These are phyloP conservation scores for Micropoecilia bifurca DNA, from an alignment of 2,797 vertebrate genomes.

Conservation along the genomic window DNA sequence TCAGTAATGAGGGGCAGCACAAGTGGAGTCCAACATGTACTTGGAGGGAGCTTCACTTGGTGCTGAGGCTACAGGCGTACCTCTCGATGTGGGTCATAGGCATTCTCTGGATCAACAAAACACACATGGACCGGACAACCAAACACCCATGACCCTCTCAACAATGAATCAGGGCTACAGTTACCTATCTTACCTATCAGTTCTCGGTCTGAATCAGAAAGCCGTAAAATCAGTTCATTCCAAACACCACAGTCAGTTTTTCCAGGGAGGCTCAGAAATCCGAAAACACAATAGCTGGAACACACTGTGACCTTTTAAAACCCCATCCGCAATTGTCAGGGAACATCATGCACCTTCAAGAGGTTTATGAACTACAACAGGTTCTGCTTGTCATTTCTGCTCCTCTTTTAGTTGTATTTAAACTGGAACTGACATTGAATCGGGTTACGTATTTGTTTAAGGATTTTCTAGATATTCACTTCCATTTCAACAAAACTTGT, in stretches of 20 bases:
- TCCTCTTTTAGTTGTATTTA: not conserved
- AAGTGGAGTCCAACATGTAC: not conserved
- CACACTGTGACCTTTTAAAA: not conserved
- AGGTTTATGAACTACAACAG: not conserved
- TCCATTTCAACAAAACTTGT: not conserved
- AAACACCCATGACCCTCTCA: not conserved
- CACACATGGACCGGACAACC: not conserved
- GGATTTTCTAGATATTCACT: not conserved
- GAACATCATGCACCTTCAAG: not conserved
- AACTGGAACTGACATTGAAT: not conserved
- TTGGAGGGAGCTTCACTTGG: not conserved
- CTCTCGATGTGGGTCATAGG: not conserved
- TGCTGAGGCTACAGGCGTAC: not conserved
- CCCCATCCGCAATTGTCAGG: not conserved
- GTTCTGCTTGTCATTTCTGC: not conserved
- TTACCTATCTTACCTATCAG: not conserved
- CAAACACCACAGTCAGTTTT: not conserved
- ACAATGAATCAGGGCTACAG: not conserved
- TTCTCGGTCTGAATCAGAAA: not conserved
- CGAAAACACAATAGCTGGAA: not conserved
- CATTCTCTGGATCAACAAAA: not conserved
- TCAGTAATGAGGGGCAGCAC: not conserved
- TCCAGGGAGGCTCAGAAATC: not conserved
- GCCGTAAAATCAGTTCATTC: not conserved
- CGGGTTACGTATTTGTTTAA: not conserved